Evolutionary conservation across 1,140 invertebrate species (phyloP).

Genomic region (Anoplophora glabripennis): DNA sequence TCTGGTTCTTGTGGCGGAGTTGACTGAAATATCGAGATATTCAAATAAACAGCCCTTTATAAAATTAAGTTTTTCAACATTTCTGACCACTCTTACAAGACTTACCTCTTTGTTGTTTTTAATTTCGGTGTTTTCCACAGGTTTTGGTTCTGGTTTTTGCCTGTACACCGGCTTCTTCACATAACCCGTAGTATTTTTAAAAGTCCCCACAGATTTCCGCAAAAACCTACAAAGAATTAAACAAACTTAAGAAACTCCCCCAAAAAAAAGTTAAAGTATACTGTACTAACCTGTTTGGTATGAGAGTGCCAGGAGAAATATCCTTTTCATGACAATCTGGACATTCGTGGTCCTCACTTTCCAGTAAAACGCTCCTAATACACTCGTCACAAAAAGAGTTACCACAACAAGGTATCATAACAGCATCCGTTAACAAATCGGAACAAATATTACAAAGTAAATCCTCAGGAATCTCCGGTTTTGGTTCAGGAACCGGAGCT

Average conservation of each 20-base stretch:
- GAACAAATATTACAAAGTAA: constrained; percentile 88
- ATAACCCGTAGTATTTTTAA: constrained; percentile 88
- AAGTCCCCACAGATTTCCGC: constrained; percentile 81
- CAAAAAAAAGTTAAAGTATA: constrained; percentile 1
- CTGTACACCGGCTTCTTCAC: constrained; percentile 48
- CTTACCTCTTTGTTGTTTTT: background rate
- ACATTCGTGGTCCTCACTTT: constrained; percentile 93
- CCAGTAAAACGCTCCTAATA: constrained; percentile 83
- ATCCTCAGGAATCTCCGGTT: constrained; percentile 84
- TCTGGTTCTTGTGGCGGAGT: constrained; percentile 13
- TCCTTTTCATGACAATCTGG: constrained; percentile 90
- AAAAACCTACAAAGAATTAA: constrained; percentile 65
- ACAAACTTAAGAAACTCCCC: background rate
- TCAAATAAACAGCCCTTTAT: too few species aligned
- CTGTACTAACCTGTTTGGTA: constrained; percentile 68
- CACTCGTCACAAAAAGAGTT: constrained; percentile 99
- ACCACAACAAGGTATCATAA: constrained; percentile 95
- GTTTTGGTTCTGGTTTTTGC: constrained; percentile 20
- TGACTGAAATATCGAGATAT: background rate
- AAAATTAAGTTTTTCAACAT: too few species aligned
- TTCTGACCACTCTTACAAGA: too few species aligned
- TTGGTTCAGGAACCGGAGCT: constrained; percentile 61
- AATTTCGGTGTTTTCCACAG: constrained; percentile 15
- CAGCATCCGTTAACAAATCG: constrained; percentile 91
- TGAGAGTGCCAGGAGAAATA: constrained; percentile 87